Conservation (phyloP, 1,140 invertebrate genomes). For the Riptortus pedestris region DNA sequence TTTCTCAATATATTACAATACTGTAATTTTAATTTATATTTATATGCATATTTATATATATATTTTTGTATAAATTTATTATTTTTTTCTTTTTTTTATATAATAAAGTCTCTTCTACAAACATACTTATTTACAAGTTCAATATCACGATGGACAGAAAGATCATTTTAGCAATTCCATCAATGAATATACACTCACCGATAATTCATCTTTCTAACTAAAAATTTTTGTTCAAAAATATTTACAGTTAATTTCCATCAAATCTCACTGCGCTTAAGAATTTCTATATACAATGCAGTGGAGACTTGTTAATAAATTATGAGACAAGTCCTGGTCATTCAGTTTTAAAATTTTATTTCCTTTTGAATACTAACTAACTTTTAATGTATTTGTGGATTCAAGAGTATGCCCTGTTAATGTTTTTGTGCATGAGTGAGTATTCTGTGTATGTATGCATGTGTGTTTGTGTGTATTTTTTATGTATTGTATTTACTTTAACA, state of each 20-base stretch:
- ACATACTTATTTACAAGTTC: constrained; percentile 24
- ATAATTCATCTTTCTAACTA: not conserved
- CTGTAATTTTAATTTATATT: constrained; percentile 23
- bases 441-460: not conserved
- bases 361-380: too few relatives aligned
- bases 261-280: not conserved
- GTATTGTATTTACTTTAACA: not conserved
- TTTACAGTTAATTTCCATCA: not conserved
- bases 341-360: too few relatives aligned
- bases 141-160: constrained; percentile 24
- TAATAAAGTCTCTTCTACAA: constrained; percentile 8
- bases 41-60: constrained; percentile 2
- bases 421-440: too few relatives aligned
- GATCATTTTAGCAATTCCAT: constrained; percentile 12
- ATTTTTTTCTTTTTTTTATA: too few relatives aligned
- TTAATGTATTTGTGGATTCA: too few relatives aligned
- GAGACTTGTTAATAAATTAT: not conserved
- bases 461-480: not conserved
- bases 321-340: not conserved
- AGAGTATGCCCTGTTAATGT: too few relatives aligned
- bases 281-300: constrained; percentile 2
- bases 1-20: constrained; percentile 25
- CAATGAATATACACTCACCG: not conserved
- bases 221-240: constrained; percentile 1
- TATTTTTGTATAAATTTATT: constrained; percentile 4